Conservation (phyloP, 2,113 vertebrate genomes). For the Muscicapa adusta region DNA sequence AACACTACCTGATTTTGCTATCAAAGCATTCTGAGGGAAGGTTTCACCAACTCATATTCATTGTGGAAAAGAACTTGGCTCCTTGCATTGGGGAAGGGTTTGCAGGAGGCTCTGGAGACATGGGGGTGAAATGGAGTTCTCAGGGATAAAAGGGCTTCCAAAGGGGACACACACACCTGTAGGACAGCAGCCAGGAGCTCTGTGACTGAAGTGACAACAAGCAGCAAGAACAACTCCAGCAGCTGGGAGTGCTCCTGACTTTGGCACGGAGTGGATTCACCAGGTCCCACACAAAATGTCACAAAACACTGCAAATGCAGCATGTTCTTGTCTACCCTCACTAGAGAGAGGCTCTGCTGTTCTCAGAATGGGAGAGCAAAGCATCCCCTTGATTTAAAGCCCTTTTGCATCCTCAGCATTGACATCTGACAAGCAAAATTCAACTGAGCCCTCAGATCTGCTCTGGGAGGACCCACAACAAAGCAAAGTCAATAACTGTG, state of each 20-base stretch:
- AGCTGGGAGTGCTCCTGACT: background rate
- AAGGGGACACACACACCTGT: background rate
- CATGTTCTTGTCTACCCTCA: background rate
- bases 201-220: background rate
- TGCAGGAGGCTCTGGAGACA: background rate
- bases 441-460: background rate
- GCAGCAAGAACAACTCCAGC: background rate
- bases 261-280: background rate
- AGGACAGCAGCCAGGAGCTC: background rate
- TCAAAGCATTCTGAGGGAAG: background rate
- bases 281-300: background rate
- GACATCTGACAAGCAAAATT: background rate
- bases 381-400: background rate
- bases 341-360: background rate
- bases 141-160: background rate
- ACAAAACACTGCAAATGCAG: background rate
- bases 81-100: background rate
- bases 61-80: background rate
- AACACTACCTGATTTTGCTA: constrained; percentile 48
- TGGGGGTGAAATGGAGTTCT: background rate
- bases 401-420: background rate
- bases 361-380: background rate
- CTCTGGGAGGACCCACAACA: background rate
- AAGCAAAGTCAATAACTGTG: background rate
- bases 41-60: background rate